These are phyloP conservation scores for Brotula barbata DNA, from an alignment of 2,797 vertebrate species.

Conservation along the genomic window DNA sequence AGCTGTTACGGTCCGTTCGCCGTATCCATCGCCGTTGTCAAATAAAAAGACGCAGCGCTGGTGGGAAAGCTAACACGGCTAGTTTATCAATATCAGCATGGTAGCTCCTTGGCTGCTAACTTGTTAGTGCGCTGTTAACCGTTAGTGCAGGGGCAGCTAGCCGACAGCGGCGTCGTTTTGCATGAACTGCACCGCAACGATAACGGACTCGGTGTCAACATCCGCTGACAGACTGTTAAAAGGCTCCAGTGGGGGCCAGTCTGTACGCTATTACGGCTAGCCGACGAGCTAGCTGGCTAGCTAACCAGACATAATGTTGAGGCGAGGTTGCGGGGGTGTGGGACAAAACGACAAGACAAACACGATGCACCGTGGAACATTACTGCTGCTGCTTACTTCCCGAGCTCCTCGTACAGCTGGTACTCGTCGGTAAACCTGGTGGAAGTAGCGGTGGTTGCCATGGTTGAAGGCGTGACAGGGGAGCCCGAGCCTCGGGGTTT, in stretches of 20 bases:
- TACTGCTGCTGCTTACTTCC: conserved; percentile 87
- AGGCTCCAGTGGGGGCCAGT: too few species aligned
- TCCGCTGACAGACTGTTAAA: conserved; percentile 4
- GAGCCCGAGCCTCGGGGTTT: conserved; percentile 68
- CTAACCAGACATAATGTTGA: conserved; percentile 55
- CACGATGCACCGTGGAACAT: conserved; percentile 57
- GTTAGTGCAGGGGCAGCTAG: conserved; percentile 53
- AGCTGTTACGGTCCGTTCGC: conserved; percentile 22
- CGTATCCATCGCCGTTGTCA: conserved; percentile 32
- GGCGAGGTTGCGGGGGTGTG: conserved; percentile 72
- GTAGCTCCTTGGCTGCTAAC: conserved; percentile 48
- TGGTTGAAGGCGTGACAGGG: conserved; percentile 55
- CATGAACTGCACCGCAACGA: conserved; percentile 42
- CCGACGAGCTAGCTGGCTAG: conserved; percentile 33
- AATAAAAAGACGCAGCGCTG: conserved; percentile 46
- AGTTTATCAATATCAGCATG: conserved; percentile 58
- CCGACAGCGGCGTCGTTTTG: conserved; percentile 44
- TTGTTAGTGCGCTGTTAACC: conserved; percentile 18
- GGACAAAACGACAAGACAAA: conserved; percentile 66
- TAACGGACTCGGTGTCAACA: conserved; percentile 2
- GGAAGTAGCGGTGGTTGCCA: conserved; percentile 87
- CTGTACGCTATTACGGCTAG: conserved; percentile 15
- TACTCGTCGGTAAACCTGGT: conserved; percentile 97
- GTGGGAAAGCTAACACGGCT: conserved; percentile 47
- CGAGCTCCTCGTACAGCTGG: conserved; percentile 98